phyloP scores from a whole-genome alignment of 2,113 vertebrate species.

The Lamprotornis superbus region DNA sequence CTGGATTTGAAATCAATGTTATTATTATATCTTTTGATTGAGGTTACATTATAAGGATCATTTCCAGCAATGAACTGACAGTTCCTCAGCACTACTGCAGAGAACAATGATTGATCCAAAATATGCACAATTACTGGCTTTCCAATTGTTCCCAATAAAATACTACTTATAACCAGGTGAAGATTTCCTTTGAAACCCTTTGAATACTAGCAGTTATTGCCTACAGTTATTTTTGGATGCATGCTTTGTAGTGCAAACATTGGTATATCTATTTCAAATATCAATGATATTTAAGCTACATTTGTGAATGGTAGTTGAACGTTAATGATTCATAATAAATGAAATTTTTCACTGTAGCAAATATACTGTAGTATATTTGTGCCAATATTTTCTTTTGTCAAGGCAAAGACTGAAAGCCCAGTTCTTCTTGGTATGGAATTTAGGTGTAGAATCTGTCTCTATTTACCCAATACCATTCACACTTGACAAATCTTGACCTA shows the following conservation, averaged over 20 bases:
- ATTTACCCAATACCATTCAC: background rate
- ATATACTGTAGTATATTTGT: background rate
- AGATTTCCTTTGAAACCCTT: background rate
- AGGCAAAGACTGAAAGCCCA: background rate
- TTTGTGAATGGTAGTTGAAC: background rate
- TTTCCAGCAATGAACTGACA: background rate
- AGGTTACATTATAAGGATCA: background rate
- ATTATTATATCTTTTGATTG: background rate
- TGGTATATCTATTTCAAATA: background rate
- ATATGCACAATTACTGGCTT: background rate
- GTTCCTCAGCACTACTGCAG: background rate
- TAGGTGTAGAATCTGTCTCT: background rate
- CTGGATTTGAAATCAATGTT: slow-evolving; percentile 10
- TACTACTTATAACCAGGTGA: background rate
- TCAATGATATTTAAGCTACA: background rate
- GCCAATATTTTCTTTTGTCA: background rate
- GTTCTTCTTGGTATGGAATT: background rate
- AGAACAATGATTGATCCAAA: background rate
- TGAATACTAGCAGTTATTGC: background rate
- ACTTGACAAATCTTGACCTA: background rate
- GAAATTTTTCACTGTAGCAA: background rate
- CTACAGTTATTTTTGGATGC: background rate
- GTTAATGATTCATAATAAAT: background rate
- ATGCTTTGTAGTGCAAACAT: background rate
- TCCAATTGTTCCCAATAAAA: background rate